These are phyloP conservation scores for Scartelaos histophorus DNA, from an alignment of 2,113 vertebrate genomes.

Conservation along the genomic window DNA sequence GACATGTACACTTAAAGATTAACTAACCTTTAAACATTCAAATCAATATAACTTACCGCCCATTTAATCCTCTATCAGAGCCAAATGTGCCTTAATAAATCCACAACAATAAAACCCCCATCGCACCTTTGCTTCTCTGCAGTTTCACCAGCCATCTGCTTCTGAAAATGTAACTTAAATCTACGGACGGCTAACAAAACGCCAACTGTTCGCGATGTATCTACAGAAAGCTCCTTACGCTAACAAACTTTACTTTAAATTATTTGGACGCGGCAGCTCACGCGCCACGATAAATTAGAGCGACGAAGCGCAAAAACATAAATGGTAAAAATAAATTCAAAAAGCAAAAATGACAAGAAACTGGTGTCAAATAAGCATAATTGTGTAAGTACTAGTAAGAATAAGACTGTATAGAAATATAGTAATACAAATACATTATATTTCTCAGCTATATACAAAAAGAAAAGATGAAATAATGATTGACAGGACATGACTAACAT, in stretches of 20 bases:
- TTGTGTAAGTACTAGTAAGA: too few relatives aligned
- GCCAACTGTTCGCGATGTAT: conserved; percentile 40
- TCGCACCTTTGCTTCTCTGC: not conserved
- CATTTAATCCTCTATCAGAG: not conserved
- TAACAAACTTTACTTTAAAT: too few relatives aligned
- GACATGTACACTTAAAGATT: not conserved
- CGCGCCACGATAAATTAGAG: too few relatives aligned
- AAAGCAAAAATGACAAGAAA: too few relatives aligned
- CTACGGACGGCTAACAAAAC: conserved; percentile 47
- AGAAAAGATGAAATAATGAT: too few relatives aligned
- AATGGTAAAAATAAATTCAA: too few relatives aligned
- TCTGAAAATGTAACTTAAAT: conserved; percentile 37
- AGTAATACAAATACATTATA: too few relatives aligned
- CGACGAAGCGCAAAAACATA: too few relatives aligned
- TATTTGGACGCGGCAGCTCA: not conserved
- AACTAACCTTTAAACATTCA: conserved; percentile 1
- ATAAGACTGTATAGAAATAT: too few relatives aligned
- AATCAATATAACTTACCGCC: not conserved
- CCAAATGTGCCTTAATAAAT: not conserved
- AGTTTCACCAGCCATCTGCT: conserved; percentile 9
- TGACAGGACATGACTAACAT: too few relatives aligned
- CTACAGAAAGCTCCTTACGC: conserved; percentile 47
- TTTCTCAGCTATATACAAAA: too few relatives aligned
- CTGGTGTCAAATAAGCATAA: too few relatives aligned
- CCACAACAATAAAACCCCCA: not conserved